A percentile compares a stretch with the other conserved stretches of the same genome.
These are phyloP conservation scores for Mionectes olivaceus DNA, from an alignment of 2,797 vertebrate species.

Conservation along the genomic window DNA sequence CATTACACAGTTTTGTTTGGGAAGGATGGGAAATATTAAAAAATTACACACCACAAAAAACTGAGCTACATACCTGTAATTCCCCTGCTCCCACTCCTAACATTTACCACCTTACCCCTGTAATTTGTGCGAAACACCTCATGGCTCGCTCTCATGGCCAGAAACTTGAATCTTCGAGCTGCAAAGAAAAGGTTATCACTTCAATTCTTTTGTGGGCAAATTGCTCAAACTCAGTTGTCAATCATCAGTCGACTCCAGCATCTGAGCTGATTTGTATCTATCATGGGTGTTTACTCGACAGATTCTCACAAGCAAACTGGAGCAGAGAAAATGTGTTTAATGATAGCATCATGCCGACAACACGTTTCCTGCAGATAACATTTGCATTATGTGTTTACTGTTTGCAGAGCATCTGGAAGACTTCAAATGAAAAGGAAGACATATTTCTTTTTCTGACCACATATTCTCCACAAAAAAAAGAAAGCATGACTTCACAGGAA, in stretches of 20 bases:
- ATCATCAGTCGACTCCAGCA: not conserved
- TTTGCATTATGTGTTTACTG: conserved; percentile 31
- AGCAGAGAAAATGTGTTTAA: not conserved
- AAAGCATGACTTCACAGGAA: not conserved
- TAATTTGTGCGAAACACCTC: not conserved
- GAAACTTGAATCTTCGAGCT: not conserved
- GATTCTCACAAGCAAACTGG: not conserved
- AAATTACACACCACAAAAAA: not conserved
- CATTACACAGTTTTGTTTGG: not conserved
- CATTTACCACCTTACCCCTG: not conserved
- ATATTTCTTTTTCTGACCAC: not conserved
- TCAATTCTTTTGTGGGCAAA: not conserved
- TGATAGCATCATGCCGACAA: not conserved
- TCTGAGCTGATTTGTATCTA: not conserved
- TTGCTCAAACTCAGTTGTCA: conserved; percentile 11
- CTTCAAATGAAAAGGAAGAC: not conserved
- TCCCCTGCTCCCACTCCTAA: not conserved
- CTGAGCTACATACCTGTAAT: not conserved
- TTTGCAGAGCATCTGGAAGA: conserved; percentile 2
- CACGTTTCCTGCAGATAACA: not conserved
- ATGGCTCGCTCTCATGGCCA: not conserved
- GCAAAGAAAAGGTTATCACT: conserved; percentile 50
- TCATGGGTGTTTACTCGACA: not conserved
- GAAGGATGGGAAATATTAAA: not conserved
- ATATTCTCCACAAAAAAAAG: not conserved